Percentiles rank a stretch among this genome's conserved stretches.
Evolutionary conservation across 2,113 vertebrate genomes (phyloP).

Genomic region (Callorhinus ursinus): DNA sequence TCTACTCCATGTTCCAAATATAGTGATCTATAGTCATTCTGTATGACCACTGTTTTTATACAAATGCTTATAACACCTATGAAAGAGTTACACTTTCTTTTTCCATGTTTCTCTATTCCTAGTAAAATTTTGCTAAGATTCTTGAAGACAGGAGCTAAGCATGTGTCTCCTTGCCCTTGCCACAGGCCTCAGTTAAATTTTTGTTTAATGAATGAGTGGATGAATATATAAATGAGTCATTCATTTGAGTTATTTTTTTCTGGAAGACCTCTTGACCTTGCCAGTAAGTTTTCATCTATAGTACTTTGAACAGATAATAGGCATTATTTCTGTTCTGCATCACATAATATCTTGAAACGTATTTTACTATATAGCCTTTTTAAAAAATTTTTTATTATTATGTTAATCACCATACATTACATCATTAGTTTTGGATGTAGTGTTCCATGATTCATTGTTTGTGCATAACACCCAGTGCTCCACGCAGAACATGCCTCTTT

Average conservation of each 20-base stretch:
- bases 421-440: no score
- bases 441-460: no score
- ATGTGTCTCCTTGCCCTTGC: background rate
- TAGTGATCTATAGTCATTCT: background rate
- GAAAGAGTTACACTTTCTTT: background rate
- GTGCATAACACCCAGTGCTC: no score
- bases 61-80: background rate
- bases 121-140: background rate
- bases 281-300: background rate
- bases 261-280: background rate
- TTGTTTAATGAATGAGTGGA: background rate
- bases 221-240: background rate
- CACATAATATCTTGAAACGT: background rate
- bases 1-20: background rate
- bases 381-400: no score
- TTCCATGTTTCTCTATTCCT: background rate
- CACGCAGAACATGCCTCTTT: no score
- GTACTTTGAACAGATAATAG: background rate
- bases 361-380: background rate
- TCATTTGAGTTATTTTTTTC: background rate
- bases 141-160: background rate
- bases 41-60: background rate
- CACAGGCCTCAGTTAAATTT: background rate
- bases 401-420: no score
- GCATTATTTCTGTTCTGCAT: background rate